Conservation (phyloP, 2,888 invertebrate genomes). For the Agrochola macilenta region DNA sequence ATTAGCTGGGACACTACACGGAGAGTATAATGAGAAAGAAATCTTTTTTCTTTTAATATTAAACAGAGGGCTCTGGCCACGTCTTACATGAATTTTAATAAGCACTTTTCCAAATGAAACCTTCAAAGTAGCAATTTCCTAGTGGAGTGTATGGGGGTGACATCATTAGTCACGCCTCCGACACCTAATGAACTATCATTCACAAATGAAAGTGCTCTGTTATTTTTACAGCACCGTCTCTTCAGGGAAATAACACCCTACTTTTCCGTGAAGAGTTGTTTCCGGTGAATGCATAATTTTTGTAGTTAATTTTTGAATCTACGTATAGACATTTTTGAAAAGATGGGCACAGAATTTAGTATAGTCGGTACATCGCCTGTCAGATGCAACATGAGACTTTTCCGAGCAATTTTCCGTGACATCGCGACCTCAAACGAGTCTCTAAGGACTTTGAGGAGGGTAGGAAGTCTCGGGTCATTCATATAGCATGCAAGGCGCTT, state of each 20-base stretch:
- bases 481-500: slow-evolving; percentile 69
- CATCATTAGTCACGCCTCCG: slow-evolving; percentile 64
- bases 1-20: slow-evolving; percentile 63
- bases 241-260: slow-evolving; percentile 51
- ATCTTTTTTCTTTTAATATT: slow-evolving; percentile 43
- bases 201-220: slow-evolving; percentile 61
- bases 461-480: slow-evolving; percentile 60
- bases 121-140: slow-evolving; percentile 50
- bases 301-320: slow-evolving; percentile 1
- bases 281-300: slow-evolving; percentile 8
- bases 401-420: slow-evolving; percentile 22
- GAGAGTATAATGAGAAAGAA: slow-evolving; percentile 53
- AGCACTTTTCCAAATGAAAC: slow-evolving; percentile 59
- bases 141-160: slow-evolving; percentile 54
- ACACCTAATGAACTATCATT: slow-evolving; percentile 65
- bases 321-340: background rate
- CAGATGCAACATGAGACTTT: slow-evolving; percentile 21
- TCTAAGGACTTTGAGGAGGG: slow-evolving; percentile 39
- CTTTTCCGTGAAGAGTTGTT: slow-evolving; percentile 32
- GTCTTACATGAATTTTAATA: slow-evolving; percentile 54
- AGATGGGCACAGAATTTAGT: background rate
- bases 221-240: slow-evolving; percentile 53
- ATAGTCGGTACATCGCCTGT: slow-evolving; percentile 9
- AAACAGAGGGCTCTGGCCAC: slow-evolving; percentile 31
- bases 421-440: slow-evolving; percentile 36